These are phyloP conservation scores for Criorhina ranunculi DNA, from an alignment of 2,888 invertebrate genomes.

Conservation along the genomic window DNA sequence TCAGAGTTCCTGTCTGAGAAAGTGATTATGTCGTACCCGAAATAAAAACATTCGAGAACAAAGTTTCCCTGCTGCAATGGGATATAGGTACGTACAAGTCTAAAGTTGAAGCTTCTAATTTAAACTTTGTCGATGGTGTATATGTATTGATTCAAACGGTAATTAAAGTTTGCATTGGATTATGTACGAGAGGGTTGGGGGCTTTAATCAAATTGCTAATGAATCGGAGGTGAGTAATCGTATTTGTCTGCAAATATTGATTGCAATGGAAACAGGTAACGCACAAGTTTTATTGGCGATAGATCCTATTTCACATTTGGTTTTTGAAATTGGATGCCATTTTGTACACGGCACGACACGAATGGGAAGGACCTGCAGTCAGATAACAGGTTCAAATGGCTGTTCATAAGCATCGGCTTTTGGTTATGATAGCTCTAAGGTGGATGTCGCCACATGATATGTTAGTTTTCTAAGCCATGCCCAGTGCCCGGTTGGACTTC, in stretches of 20 bases:
- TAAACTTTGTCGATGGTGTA: constrained; percentile 63
- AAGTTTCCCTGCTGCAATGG: constrained; percentile 53
- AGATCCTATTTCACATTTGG: not conserved
- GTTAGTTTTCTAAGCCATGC: too few species aligned
- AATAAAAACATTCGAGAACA: constrained; percentile 27
- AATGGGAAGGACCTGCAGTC: too few species aligned
- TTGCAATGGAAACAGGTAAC: not conserved
- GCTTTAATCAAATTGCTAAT: constrained; percentile 63
- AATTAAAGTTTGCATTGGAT: constrained; percentile 51
- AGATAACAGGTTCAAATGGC: too few species aligned
- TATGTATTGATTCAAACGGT: constrained; percentile 56
- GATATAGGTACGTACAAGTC: constrained; percentile 46
- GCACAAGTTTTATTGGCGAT: not conserved
- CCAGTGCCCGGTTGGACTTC: too few species aligned
- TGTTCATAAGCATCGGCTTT: too few species aligned
- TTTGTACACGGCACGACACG: too few species aligned
- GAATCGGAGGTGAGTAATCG: constrained; percentile 43
- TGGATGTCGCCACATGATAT: too few species aligned
- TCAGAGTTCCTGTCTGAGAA: constrained; percentile 29
- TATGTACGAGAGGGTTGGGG: constrained; percentile 32
- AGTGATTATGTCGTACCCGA: constrained; percentile 39
- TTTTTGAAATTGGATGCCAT: too few species aligned
- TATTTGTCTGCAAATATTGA: constrained; percentile 13
- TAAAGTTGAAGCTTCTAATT: constrained; percentile 69
- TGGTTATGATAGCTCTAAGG: too few species aligned